Evolutionary conservation across 2,797 vertebrate species (phyloP).

Genomic region (Sebastes matsubarae): DNA sequence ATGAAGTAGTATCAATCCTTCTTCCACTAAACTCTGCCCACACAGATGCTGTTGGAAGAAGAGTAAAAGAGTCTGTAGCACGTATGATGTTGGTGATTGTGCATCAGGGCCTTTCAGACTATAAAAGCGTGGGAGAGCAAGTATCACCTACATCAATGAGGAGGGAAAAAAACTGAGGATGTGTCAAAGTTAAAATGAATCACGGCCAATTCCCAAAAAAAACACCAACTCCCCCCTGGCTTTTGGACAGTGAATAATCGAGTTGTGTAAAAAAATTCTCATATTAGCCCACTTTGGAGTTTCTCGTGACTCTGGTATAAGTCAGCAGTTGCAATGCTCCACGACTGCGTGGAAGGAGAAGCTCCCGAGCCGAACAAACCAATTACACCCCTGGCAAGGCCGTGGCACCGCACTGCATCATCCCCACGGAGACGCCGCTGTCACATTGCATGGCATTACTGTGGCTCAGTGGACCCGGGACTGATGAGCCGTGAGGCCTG

Average conservation of each 20-base stretch:
- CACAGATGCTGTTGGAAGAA: constrained; percentile 20
- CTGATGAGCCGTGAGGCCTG: constrained; percentile 34
- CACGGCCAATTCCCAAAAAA: constrained; percentile 17
- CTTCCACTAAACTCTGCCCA: constrained; percentile 28
- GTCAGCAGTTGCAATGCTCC: constrained; percentile 43
- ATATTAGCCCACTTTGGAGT: constrained; percentile 50
- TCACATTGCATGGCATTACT: constrained; percentile 40
- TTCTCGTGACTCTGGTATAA: constrained; percentile 44
- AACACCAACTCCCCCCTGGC: constrained; percentile 9
- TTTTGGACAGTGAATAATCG: constrained; percentile 52
- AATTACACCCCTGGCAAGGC: constrained; percentile 67
- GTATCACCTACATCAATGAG: constrained; percentile 49
- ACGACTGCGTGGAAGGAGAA: constrained; percentile 51
- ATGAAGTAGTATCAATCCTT: not conserved
- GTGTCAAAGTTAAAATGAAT: constrained; percentile 58
- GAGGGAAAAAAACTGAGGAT: constrained; percentile 24
- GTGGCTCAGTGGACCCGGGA: constrained; percentile 35
- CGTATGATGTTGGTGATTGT: not conserved
- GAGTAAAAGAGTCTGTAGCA: not conserved
- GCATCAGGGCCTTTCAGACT: constrained; percentile 16
- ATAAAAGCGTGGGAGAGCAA: constrained; percentile 35
- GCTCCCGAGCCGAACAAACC: constrained; percentile 67
- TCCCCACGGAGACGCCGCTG: constrained; percentile 54
- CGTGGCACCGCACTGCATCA: constrained; percentile 56
- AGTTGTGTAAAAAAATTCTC: constrained; percentile 47